Percentiles rank a stretch among this genome's conserved stretches.
These are phyloP conservation scores for Emmelina monodactyla DNA, from an alignment of 2,888 invertebrate species.

Conservation along the genomic window DNA sequence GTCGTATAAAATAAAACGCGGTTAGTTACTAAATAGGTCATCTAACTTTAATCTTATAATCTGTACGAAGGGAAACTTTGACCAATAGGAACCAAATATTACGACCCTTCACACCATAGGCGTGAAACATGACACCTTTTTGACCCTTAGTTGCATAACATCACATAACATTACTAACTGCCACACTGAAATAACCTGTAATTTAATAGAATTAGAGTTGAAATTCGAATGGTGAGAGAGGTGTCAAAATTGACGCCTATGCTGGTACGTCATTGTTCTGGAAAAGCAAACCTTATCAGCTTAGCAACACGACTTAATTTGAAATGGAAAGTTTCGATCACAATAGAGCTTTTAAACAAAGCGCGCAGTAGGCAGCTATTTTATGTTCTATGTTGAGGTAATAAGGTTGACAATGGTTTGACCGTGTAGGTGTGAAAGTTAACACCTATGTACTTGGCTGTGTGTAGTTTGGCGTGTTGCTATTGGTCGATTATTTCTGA, in stretches of 20 bases:
- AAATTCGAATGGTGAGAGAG: constrained; percentile 18
- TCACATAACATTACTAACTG: constrained; percentile 24
- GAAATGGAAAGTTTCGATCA: too few relatives aligned
- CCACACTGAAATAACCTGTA: background rate
- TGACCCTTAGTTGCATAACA: constrained; percentile 20
- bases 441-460: constrained; percentile 8
- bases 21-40: too few relatives aligned
- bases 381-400: background rate
- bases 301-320: too few relatives aligned
- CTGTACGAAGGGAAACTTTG: background rate
- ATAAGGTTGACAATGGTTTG: background rate
- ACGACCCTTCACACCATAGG: constrained; percentile 60
- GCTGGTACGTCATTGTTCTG: constrained; percentile 17
- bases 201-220: constrained; percentile 1
- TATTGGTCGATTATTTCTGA: background rate
- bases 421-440: constrained; percentile 2
- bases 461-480: background rate
- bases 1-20: too few relatives aligned
- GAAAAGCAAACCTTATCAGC: too few relatives aligned
- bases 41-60: too few relatives aligned
- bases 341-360: too few relatives aligned
- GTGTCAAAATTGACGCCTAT: constrained; percentile 33
- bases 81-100: constrained; percentile 40
- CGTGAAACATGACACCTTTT: constrained; percentile 60
- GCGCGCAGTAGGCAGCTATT: too few relatives aligned